Base-by-base conservation (phyloP, 1,140 invertebrate genomes). In the Dysdera silvatica region DNA sequence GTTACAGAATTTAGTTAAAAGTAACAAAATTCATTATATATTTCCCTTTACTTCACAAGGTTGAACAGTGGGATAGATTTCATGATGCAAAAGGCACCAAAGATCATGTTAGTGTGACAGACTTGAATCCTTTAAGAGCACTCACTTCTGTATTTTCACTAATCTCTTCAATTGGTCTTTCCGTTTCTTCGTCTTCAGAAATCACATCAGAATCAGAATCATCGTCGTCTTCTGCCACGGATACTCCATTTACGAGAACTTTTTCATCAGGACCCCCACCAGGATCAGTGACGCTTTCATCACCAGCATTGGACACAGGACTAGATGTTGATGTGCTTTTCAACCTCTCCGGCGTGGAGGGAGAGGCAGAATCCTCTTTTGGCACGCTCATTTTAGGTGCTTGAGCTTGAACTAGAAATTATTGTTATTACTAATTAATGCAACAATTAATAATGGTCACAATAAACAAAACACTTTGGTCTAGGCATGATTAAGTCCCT, bases 151-250 rank as follows among this genome's bases (percentile, higher is more conserved):
- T n/a, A n/a, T n/a, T n/a, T n/a, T 37, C 35, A 53, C 33, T 79
- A 76, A 85, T 85, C 59, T 45, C 63, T n/a, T 61, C 45, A 7
- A 20, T 24, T 8, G 41, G 29, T 1, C n/a, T 41, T 8, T 67
- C 69, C 10, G 67, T 60, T n/a, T 73, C 80, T 57, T 82, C 83
- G 20, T 80, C 80, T 0, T 75, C 77, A 53, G 79, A 80, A 14
- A 77, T 80, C 55, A 82, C 80, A 28, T 84, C 83, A 68, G 88
- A 86, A 62, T 84, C 83, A 45, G 88, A 82, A 16, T 85, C 84
- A 69, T 77, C 79, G 0, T 76, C 76, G 52, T 79, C 79, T 31
- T 75, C 57, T 32, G 49, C 35, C 29, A n/a, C n/a, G n/a, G n/a
- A 28, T 18, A 31, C n/a, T 5, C 47, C 56, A 20, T 29, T n/a